These are phyloP conservation scores for Alligator sinensis DNA, from an alignment of 2,113 vertebrate species.

Conservation along the genomic window DNA sequence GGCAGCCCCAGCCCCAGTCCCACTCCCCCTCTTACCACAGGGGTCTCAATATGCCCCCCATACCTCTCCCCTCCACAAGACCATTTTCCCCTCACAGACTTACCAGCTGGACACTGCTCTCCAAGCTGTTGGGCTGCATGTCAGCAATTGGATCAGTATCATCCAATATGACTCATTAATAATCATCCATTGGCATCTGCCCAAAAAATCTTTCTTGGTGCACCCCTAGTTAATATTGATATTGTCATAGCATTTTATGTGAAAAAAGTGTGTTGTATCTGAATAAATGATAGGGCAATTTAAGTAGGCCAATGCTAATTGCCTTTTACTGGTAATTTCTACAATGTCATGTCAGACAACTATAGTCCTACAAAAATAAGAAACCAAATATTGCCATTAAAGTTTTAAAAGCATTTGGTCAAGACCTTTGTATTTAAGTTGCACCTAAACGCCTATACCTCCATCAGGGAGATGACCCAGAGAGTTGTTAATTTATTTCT, in stretches of 20 bases:
- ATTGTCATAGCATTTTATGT: not conserved
- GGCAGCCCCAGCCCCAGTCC: too few species aligned
- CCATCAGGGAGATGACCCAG: not conserved
- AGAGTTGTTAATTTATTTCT: not conserved
- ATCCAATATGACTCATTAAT: too few species aligned
- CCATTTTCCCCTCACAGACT: too few species aligned
- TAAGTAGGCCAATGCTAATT: not conserved
- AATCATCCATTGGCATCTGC: too few species aligned
- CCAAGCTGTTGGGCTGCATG: too few species aligned
- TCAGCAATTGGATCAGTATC: too few species aligned
- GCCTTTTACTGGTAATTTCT: not conserved
- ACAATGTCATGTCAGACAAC: not conserved
- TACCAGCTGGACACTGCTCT: too few species aligned
- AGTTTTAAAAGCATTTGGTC: not conserved
- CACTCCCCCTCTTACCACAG: too few species aligned
- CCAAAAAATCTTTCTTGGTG: too few species aligned
- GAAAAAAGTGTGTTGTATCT: not conserved
- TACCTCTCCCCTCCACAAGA: too few species aligned
- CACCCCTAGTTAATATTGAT: not conserved
- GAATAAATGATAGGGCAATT: not conserved
- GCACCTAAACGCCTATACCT: not conserved
- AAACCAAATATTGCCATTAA: not conserved
- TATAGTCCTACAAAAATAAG: not conserved
- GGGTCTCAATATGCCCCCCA: too few species aligned
- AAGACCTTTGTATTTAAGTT: not conserved